These are phyloP conservation scores for Carassius auratus DNA, from an alignment of 2,113 vertebrate genomes.

Conservation along the genomic window DNA sequence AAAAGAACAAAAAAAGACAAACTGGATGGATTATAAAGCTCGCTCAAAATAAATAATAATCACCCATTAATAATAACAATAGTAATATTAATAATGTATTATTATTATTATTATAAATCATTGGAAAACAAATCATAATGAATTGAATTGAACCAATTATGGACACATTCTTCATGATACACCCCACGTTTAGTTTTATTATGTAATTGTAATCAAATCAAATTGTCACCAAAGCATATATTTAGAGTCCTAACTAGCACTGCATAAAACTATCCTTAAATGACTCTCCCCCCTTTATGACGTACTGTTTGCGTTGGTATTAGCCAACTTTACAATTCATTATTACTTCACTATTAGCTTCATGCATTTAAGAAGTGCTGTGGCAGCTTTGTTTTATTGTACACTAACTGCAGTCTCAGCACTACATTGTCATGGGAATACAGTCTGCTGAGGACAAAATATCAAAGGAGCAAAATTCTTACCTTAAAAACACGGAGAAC, in stretches of 20 bases:
- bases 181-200: not conserved
- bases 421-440: not conserved
- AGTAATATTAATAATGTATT: no score
- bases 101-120: no score
- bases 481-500: no score
- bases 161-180: not conserved
- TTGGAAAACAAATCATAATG: no score
- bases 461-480: not conserved
- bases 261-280: not conserved
- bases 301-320: not conserved
- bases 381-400: not conserved
- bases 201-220: not conserved
- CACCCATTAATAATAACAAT: no score
- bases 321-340: not conserved
- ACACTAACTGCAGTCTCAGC: constrained; percentile 17
- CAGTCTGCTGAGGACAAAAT: constrained; percentile 12
- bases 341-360: not conserved
- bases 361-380: not conserved
- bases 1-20: no score
- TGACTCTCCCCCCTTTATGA: not conserved
- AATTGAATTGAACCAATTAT: no score
- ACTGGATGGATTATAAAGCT: not conserved
- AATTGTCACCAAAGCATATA: not conserved
- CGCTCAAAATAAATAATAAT: not conserved
- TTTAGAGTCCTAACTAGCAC: not conserved